Evolutionary conservation across 1,140 invertebrate species (phyloP), one percentile per base, ranked within the genome.

Genomic region (Prorops nasuta): DNA sequence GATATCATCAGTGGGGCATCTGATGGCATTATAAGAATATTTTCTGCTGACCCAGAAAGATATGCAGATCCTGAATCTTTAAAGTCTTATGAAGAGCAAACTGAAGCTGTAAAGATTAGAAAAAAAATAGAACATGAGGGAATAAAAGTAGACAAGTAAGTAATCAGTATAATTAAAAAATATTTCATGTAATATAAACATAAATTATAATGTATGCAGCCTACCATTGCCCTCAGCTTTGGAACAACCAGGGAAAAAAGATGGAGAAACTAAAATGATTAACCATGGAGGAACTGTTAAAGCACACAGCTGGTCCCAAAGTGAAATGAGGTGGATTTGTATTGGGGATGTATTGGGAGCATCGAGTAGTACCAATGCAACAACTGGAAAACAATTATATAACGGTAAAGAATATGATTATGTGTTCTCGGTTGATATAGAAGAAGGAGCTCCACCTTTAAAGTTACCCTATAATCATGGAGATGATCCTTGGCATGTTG

Each of bases 341-440:
- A 79, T 97, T 37, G 95, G 95, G 2, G 92, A 96, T 68, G 92
- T 97, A 1, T 84, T 92, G 55, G 93, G 94, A 2, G 86, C 87
- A 2, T 81, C 84, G 17, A 86, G 86, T 15, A 80, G 82, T 2
- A 81, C 80, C 0, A 80, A 86, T 39, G 81, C 76, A 21, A 79
- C 79, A 14, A 81, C 81, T 1, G 84, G 88, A 6, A 96, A 93
- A 73, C 86, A 84, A 16, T 71, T 92, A 47, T 85, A 86, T 68
- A 86, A 96, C 66, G 94, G 94, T 57, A 85, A 87, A 83, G 88
- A 93, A 64, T 98, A 98, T 71, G 96, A 98, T 79, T 97, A 87
- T 78, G 94, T 98, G 15, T 98, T 98, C 72, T 88, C 84, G 55
- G 92, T 98, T 3, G 94, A 96, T 60, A 87, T 98, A 47, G 90